These are phyloP conservation scores for Hystrix cristata DNA, from an alignment of 2,113 vertebrate species.

Conservation along the genomic window DNA sequence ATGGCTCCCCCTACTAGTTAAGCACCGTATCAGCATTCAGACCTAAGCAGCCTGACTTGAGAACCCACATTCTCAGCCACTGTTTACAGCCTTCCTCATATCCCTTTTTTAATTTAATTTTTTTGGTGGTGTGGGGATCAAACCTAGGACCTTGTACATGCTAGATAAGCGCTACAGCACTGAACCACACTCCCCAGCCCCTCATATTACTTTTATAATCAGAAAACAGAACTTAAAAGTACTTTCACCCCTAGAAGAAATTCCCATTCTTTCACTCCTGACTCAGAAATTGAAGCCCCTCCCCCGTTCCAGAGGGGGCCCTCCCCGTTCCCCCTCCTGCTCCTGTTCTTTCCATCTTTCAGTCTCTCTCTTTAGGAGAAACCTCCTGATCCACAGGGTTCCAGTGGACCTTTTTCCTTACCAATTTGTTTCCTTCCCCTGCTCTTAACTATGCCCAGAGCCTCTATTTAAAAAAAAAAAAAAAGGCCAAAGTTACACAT, in stretches of 20 bases:
- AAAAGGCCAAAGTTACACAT: neutral
- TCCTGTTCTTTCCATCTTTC: neutral
- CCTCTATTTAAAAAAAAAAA: conserved; percentile 8
- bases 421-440: neutral
- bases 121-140: neutral
- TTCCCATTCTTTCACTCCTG: neutral
- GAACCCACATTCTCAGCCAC: neutral
- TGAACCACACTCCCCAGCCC: neutral
- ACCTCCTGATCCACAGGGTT: neutral
- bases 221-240: conserved; percentile 26
- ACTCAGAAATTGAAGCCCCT: neutral
- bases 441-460: neutral
- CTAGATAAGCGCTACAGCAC: neutral
- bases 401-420: neutral
- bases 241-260: conserved; percentile 41
- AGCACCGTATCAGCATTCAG: neutral
- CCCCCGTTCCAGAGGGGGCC: neutral
- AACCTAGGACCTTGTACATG: neutral
- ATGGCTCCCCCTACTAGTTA: neutral
- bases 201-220: conserved; percentile 20
- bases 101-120: neutral
- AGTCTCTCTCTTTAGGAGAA: neutral
- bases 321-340: too few relatives aligned
- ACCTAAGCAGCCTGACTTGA: neutral
- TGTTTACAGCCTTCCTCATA: neutral